Evolutionary conservation across 2,113 vertebrate species (phyloP).

Genomic region (Columba janthina): DNA sequence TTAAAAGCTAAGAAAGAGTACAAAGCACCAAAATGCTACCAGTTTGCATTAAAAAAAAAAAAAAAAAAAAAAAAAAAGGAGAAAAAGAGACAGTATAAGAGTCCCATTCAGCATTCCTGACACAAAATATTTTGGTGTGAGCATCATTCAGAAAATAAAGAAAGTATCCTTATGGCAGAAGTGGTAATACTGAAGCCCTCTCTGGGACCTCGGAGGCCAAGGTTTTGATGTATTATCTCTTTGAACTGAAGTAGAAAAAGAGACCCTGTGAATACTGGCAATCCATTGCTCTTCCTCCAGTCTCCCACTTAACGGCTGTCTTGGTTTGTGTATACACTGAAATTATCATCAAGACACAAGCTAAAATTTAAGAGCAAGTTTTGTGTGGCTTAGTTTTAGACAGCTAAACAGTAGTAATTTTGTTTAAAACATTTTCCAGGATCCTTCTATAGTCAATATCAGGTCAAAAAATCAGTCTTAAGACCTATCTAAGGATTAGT

Average conservation of each 20-base stretch:
- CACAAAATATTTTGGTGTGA: neutral
- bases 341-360: neutral
- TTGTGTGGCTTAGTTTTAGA: neutral
- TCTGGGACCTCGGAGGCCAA: neutral
- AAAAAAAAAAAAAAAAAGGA: no score
- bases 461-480: neutral
- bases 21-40: neutral
- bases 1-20: neutral
- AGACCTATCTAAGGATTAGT: neutral
- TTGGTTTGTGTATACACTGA: neutral
- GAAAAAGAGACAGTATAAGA: neutral
- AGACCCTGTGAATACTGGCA: neutral
- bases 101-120: neutral
- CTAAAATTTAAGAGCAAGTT: neutral
- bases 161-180: neutral
- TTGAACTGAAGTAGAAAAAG: neutral
- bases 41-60: neutral
- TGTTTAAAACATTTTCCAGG: neutral
- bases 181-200: neutral
- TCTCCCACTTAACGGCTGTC: neutral
- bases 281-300: neutral
- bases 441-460: neutral
- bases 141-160: neutral
- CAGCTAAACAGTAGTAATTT: neutral
- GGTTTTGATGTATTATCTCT: neutral